These are phyloP conservation scores for Semotilus atromaculatus DNA, from an alignment of 2,797 vertebrate species.

Conservation along the genomic window DNA sequence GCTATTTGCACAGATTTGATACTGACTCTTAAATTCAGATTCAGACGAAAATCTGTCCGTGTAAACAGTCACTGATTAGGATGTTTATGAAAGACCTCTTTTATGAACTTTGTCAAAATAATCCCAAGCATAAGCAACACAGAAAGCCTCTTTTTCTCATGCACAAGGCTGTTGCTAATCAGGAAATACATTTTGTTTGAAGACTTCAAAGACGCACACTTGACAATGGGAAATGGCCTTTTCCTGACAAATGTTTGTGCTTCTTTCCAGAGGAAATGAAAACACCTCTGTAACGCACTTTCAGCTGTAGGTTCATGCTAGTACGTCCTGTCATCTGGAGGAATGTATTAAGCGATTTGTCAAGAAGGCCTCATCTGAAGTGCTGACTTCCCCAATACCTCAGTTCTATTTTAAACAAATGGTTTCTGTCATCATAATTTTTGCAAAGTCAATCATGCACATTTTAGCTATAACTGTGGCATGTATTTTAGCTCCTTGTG, in stretches of 20 bases:
- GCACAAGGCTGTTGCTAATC: conserved; percentile 62
- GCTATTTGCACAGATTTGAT: not conserved
- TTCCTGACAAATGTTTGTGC: conserved; percentile 45
- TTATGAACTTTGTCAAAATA: conserved; percentile 27
- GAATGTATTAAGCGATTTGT: conserved; percentile 24
- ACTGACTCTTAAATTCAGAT: conserved; percentile 6
- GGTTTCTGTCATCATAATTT: conserved; percentile 15
- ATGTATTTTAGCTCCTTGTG: conserved; percentile 16
- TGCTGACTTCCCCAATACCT: not conserved
- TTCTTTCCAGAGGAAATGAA: conserved; percentile 43
- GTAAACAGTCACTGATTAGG: conserved; percentile 34
- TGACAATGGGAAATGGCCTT: conserved; percentile 53
- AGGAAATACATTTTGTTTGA: conserved; percentile 56
- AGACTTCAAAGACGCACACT: conserved; percentile 65
- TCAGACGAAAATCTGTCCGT: not conserved
- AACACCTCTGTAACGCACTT: not conserved
- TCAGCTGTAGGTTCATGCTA: conserved; percentile 15
- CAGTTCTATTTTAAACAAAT: conserved; percentile 7
- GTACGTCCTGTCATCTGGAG: conserved; percentile 9
- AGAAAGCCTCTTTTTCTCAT: conserved; percentile 17
- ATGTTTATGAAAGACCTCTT: conserved; percentile 30
- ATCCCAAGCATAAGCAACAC: conserved; percentile 3
- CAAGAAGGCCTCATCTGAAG: conserved; percentile 19
- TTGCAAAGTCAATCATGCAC: not conserved
- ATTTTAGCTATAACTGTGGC: not conserved